phyloP scores from a whole-genome alignment of 2,797 vertebrate genomes.

The Pangasius mekongensis region DNA sequence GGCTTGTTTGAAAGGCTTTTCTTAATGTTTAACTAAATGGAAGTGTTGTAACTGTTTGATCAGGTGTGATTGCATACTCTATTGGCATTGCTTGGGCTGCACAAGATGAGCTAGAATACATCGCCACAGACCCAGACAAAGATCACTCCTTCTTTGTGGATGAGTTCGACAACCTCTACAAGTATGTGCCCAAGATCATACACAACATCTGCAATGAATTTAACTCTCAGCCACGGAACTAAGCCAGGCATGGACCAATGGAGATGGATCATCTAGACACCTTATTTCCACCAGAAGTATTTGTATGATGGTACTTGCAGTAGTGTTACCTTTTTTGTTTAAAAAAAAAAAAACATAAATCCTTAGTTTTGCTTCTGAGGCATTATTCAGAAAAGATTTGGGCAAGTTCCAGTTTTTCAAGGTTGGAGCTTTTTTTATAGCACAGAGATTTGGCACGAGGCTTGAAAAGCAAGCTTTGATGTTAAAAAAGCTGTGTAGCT shows the following conservation, averaged over 20 bases:
- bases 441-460: neutral
- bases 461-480: neutral
- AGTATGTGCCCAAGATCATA: slow-evolving; percentile 87
- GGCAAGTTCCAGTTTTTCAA: neutral
- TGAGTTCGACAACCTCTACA: slow-evolving; percentile 94
- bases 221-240: slow-evolving; percentile 96
- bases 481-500: slow-evolving; percentile 3
- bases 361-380: neutral
- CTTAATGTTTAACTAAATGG: neutral
- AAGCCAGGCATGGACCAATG: slow-evolving; percentile 56
- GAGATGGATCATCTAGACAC: neutral
- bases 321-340: neutral
- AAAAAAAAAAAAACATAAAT: neutral
- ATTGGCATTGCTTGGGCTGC: slow-evolving; percentile 95
- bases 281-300: slow-evolving; percentile 2
- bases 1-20: neutral
- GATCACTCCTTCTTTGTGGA: slow-evolving; percentile 98
- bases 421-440: neutral
- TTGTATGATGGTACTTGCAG: neutral
- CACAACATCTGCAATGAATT: slow-evolving; percentile 97
- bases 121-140: slow-evolving; percentile 90
- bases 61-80: slow-evolving; percentile 95
- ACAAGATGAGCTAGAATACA: slow-evolving; percentile 93
- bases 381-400: neutral
- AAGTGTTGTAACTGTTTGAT: slow-evolving; percentile 35